These are phyloP conservation scores for Drosophila ochracea DNA, from an alignment of 2,888 invertebrate species.

Conservation along the genomic window DNA sequence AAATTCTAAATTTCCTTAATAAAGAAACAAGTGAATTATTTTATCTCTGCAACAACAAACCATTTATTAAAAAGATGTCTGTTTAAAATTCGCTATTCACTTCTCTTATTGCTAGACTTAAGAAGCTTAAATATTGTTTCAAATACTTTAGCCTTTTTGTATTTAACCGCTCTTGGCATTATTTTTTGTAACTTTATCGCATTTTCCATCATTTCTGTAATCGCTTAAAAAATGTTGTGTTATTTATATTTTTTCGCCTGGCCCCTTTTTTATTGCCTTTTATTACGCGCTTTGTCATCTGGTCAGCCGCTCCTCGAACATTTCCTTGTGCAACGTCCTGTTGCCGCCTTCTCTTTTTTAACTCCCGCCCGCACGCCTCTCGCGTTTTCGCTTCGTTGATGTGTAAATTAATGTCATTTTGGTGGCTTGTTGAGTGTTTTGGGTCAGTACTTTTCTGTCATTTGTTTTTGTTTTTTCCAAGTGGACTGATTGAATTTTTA, in stretches of 20 bases:
- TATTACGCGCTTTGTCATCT: conserved; percentile 68
- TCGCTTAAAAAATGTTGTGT: conserved; percentile 48
- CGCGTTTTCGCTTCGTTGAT: conserved; percentile 69
- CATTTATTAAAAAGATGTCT: neutral
- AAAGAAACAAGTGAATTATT: neutral
- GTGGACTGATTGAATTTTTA: conserved; percentile 78
- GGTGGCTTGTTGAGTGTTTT: conserved; percentile 65
- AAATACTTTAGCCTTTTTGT: conserved; percentile 2
- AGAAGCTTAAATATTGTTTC: conserved; percentile 1
- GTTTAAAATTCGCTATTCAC: neutral
- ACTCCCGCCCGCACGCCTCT: neutral
- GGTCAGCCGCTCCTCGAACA: conserved; percentile 47
- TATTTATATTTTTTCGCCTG: conserved; percentile 22
- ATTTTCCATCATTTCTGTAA: conserved; percentile 33
- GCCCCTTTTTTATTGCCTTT: conserved; percentile 55
- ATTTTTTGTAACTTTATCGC: conserved; percentile 18
- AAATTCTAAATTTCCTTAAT: neutral
- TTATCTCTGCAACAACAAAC: neutral
- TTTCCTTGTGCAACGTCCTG: conserved; percentile 63
- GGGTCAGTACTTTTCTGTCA: conserved; percentile 59
- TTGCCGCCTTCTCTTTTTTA: conserved; percentile 13
- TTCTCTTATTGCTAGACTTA: neutral
- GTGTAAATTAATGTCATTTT: conserved; percentile 81
- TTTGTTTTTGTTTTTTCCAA: conserved; percentile 38
- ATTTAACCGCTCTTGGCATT: conserved; percentile 16